These are phyloP conservation scores for Ciconia stormi DNA, from an alignment of 2,113 vertebrate genomes.

Conservation along the genomic window DNA sequence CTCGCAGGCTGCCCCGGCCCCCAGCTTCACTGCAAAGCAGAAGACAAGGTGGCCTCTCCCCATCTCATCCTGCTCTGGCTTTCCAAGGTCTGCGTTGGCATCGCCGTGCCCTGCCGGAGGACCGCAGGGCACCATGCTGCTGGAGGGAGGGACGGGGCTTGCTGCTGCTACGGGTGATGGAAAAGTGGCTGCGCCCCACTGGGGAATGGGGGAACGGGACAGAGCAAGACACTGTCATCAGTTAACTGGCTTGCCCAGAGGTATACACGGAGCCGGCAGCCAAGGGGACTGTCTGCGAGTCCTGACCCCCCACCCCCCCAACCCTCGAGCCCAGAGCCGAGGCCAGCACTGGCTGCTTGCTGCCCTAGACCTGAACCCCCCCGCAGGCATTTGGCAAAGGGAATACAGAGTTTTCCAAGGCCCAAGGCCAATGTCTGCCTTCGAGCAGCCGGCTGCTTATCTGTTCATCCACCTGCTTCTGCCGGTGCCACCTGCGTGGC, in stretches of 20 bases:
- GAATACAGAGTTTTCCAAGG: background rate
- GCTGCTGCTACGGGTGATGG: background rate
- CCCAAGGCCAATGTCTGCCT: background rate
- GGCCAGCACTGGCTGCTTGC: accelerated
- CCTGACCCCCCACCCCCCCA: background rate
- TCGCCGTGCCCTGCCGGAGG: accelerated
- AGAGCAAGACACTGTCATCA: background rate
- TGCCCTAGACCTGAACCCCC: background rate
- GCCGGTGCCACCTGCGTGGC: slow-evolving; percentile 37
- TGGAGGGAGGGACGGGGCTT: background rate
- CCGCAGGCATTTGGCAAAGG: background rate
- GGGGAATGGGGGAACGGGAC: background rate
- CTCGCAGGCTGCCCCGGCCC: background rate
- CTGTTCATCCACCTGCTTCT: slow-evolving; percentile 70
- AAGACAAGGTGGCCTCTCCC: background rate
- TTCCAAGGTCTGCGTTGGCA: background rate
- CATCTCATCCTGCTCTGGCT: background rate
- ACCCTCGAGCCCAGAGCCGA: accelerated
- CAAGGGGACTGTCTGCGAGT: accelerated
- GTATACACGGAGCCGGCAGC: background rate
- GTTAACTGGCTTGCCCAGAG: background rate
- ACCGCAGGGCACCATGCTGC: accelerated
- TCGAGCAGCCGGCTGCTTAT: background rate
- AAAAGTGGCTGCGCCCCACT: accelerated
- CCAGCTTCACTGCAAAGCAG: background rate